A percentile compares a stretch with the other conserved stretches of the same genome.
These are phyloP conservation scores for Oreochromis tanganicae DNA, from an alignment of 2,113 vertebrate species.

Conservation along the genomic window DNA sequence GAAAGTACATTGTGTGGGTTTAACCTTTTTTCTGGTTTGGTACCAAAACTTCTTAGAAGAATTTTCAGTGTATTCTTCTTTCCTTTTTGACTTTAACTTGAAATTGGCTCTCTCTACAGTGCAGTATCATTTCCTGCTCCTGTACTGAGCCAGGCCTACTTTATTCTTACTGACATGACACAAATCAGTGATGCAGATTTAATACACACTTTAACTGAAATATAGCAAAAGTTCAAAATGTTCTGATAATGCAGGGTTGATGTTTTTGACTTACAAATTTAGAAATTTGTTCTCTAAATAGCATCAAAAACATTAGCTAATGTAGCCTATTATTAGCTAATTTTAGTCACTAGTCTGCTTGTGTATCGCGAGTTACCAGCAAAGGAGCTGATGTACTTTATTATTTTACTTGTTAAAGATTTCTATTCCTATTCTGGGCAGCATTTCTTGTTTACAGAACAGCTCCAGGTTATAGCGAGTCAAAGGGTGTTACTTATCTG, in stretches of 20 bases:
- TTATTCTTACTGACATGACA: background rate
- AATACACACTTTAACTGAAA: background rate
- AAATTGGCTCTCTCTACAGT: background rate
- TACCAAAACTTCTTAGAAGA: fast-evolving
- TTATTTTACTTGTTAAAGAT: background rate
- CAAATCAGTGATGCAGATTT: background rate
- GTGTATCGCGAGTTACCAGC: background rate
- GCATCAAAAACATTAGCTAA: background rate
- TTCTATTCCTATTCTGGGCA: background rate
- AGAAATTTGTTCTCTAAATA: background rate
- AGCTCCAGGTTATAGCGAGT: background rate
- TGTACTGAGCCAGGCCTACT: fast-evolving
- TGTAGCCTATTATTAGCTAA: background rate
- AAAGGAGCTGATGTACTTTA: background rate
- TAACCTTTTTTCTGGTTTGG: background rate
- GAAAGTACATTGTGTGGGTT: background rate
- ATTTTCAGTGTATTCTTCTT: background rate
- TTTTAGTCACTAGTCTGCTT: background rate
- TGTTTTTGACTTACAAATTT: background rate
- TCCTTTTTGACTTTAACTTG: background rate
- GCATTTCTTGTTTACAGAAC: background rate
- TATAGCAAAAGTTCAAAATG: background rate
- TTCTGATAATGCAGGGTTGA: background rate
- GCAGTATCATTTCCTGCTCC: background rate
- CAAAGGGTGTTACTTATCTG: background rate